A percentile compares a stretch with the other conserved stretches of the same genome.
These are phyloP conservation scores for Salmo trutta DNA, from an alignment of 2,797 vertebrate genomes.

Conservation along the genomic window DNA sequence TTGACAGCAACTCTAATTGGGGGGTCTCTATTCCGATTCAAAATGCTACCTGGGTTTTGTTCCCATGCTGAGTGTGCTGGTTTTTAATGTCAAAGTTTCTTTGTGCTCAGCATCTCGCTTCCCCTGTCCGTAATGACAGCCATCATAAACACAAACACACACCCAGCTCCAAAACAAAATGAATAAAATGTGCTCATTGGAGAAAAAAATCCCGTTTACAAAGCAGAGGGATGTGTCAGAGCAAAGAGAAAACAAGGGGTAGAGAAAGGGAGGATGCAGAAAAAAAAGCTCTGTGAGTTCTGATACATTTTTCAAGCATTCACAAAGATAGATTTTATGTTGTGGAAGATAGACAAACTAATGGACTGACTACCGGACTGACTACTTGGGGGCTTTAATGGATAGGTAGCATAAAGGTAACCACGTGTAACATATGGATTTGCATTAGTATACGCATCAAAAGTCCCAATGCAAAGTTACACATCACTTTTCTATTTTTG, in stretches of 20 bases:
- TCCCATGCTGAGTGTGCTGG: slow-evolving; percentile 3
- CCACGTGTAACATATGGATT: too few species aligned
- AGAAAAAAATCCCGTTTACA: slow-evolving; percentile 13
- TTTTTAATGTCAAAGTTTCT: slow-evolving; percentile 3
- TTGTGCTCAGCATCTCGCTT: neutral
- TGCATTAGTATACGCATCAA: too few species aligned
- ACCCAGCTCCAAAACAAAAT: slow-evolving; percentile 3
- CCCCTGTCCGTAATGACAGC: neutral
- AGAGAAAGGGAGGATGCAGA: neutral
- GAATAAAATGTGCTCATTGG: slow-evolving; percentile 32
- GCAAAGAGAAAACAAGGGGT: slow-evolving; percentile 9
- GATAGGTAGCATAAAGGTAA: too few species aligned
- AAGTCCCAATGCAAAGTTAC: too few species aligned
- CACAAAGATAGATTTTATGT: slow-evolving; percentile 24
- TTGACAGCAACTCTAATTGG: slow-evolving; percentile 11
- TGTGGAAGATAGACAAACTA: slow-evolving; percentile 19
- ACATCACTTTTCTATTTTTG: too few species aligned
- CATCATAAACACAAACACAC: slow-evolving; percentile 7
- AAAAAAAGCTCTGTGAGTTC: slow-evolving; percentile 4
- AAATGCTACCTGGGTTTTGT: slow-evolving; percentile 5
- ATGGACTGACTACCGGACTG: slow-evolving; percentile 25
- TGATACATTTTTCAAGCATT: slow-evolving; percentile 33
- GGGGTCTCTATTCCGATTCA: neutral
- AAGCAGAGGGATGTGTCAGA: slow-evolving; percentile 17
- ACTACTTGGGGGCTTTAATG: slow-evolving; percentile 20